These are phyloP conservation scores for Drosophila siamana DNA, from an alignment of 2,888 invertebrate species.

Conservation along the genomic window DNA sequence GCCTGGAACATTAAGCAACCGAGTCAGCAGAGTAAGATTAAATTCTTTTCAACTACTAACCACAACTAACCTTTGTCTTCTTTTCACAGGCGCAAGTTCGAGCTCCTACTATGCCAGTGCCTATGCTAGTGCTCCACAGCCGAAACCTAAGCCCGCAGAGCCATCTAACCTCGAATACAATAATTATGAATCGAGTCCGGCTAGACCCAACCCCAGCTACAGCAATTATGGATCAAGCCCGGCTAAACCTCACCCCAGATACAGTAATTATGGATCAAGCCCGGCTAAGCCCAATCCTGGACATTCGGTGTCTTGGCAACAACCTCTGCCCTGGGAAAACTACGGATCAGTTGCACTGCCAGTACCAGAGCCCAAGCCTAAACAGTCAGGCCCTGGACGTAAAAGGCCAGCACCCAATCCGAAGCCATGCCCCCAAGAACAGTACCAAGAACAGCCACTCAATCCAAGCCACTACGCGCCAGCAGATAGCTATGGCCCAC, in stretches of 20 bases:
- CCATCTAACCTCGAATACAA: slow-evolving; percentile 8
- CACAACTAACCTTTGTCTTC: background rate
- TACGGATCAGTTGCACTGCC: slow-evolving; percentile 1
- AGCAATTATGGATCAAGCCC: background rate
- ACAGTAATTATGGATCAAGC: background rate
- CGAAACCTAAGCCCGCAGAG: slow-evolving; percentile 1
- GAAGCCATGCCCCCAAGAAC: slow-evolving; percentile 2
- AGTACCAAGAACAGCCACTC: background rate
- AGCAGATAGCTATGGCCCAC: slow-evolving; percentile 9
- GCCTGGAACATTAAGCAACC: slow-evolving; percentile 40
- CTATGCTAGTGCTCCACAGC: slow-evolving; percentile 37
- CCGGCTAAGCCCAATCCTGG: background rate
- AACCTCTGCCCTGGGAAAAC: slow-evolving; percentile 63
- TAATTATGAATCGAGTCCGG: background rate
- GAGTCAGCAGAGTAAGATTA: slow-evolving; percentile 36
- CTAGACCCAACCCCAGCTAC: background rate
- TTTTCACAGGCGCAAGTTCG: slow-evolving; percentile 26
- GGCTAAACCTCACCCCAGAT: slow-evolving; percentile 13
- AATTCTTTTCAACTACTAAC: background rate
- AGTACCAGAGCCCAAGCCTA: background rate
- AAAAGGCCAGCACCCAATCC: slow-evolving; percentile 9
- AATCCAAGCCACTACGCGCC: slow-evolving; percentile 7
- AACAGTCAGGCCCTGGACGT: background rate
- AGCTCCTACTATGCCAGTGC: slow-evolving; percentile 19
- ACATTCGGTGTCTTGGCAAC: slow-evolving; percentile 42